phyloP scores from a whole-genome alignment of 2,888 invertebrate species.

The Adineta ricciae region DNA sequence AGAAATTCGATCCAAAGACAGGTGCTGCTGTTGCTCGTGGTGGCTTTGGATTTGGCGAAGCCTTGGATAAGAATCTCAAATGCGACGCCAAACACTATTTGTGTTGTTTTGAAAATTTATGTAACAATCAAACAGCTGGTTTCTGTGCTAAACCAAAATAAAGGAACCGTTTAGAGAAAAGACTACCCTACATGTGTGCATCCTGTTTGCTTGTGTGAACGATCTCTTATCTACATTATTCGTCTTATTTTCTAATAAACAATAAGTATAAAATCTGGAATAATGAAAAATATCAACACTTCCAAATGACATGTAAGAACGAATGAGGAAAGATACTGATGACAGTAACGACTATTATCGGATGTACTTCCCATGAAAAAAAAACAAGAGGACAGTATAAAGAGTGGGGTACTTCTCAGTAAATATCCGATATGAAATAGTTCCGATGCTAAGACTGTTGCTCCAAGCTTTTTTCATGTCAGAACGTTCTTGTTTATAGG shows the following conservation, averaged over 20 bases:
- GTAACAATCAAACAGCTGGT: slow-evolving; percentile 7
- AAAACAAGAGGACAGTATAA: no score
- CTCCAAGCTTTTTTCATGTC: no score
- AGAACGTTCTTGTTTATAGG: no score
- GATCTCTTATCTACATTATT: neutral
- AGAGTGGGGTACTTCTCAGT: no score
- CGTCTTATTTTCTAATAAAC: neutral
- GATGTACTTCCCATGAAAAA: no score
- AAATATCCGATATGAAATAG: no score
- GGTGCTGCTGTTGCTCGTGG: neutral
- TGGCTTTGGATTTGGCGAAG: slow-evolving; percentile 8
- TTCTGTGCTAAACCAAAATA: neutral
- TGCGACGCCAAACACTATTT: slow-evolving; percentile 5
- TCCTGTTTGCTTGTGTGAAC: neutral
- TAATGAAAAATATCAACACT: neutral
- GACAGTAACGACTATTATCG: no score
- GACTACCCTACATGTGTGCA: neutral
- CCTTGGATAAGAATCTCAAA: neutral
- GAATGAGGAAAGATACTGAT: no score
- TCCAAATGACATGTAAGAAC: no score
- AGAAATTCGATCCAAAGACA: slow-evolving; percentile 4
- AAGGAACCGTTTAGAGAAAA: neutral
- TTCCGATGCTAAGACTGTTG: no score
- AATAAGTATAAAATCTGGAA: neutral
- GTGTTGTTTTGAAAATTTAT: neutral